These are phyloP conservation scores for Elephantulus edwardii DNA, from an alignment of 2,113 vertebrate species.

Conservation along the genomic window DNA sequence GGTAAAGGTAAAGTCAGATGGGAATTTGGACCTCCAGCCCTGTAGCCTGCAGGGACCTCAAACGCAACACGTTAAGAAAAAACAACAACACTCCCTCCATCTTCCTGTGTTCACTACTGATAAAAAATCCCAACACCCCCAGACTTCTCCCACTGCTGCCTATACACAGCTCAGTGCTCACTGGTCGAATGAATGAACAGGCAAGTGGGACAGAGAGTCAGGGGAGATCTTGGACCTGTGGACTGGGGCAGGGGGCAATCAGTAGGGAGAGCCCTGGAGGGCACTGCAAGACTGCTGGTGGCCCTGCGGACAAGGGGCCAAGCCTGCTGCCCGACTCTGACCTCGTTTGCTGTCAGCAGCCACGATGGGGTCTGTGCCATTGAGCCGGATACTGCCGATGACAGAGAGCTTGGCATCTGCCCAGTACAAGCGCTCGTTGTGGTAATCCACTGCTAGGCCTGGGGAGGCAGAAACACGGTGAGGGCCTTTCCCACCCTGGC, in stretches of 20 bases:
- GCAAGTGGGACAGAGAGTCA: not conserved
- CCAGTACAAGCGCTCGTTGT: conserved; percentile 98
- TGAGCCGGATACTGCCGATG: conserved; percentile 95
- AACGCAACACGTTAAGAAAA: not conserved
- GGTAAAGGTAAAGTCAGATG: not conserved
- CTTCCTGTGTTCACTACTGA: not conserved
- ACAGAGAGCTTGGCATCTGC: conserved; percentile 95
- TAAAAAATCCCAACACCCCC: not conserved
- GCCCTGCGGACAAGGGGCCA: not conserved
- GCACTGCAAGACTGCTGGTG: not conserved
- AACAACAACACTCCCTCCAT: not conserved
- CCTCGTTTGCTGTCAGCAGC: conserved; percentile 94
- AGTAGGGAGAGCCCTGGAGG: not conserved
- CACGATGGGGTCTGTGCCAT: conserved; percentile 93
- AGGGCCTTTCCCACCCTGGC: not conserved
- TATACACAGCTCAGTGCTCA: not conserved
- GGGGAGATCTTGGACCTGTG: not conserved
- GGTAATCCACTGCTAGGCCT: conserved; percentile 97
- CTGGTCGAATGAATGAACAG: not conserved
- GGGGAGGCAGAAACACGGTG: not conserved
- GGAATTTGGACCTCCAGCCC: fast-evolving
- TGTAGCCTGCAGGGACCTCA: not conserved
- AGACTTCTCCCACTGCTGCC: not conserved
- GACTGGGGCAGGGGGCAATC: not conserved
- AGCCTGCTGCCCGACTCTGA: conserved; percentile 14